Evolutionary conservation across 2,888 invertebrate species (phyloP).

Genomic region (Chydorus sphaericus): DNA sequence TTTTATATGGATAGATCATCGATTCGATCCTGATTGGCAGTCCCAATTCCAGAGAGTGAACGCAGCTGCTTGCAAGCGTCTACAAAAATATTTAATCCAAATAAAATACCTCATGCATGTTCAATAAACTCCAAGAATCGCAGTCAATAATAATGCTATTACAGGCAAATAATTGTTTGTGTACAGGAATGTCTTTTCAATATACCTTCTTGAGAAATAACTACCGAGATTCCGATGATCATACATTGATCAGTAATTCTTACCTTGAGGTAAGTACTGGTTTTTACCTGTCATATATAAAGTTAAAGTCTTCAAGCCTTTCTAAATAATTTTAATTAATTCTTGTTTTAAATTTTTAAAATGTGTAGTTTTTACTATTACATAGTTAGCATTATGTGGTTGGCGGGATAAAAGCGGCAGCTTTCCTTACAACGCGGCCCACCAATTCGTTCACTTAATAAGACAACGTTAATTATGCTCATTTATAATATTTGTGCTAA

Average conservation of each 20-base stretch:
- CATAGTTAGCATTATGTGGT: slow-evolving; percentile 62
- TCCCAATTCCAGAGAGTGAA: slow-evolving; percentile 39
- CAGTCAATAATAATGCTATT: too few species aligned
- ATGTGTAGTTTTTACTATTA: background rate
- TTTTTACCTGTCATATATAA: slow-evolving; percentile 35
- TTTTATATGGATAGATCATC: slow-evolving; percentile 29
- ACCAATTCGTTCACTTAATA: slow-evolving; percentile 30
- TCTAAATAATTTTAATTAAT: background rate
- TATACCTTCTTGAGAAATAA: too few species aligned
- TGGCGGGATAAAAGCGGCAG: background rate
- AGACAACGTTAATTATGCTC: background rate
- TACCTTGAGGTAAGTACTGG: slow-evolving; percentile 54
- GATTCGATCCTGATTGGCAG: slow-evolving; percentile 40
- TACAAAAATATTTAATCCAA: background rate
- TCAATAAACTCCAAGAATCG: too few species aligned
- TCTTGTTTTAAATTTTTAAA: background rate
- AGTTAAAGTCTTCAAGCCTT: slow-evolving; percentile 77
- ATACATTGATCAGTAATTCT: background rate
- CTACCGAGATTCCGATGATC: too few species aligned
- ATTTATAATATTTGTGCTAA: background rate
- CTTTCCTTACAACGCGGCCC: slow-evolving; percentile 6
- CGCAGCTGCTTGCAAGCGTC: slow-evolving; percentile 57
- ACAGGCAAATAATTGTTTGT: background rate
- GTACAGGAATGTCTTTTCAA: too few species aligned
- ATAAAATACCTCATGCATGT: too few species aligned